phyloP scores from a whole-genome alignment of 2,888 invertebrate genomes.

The Endomychus coccineus region DNA sequence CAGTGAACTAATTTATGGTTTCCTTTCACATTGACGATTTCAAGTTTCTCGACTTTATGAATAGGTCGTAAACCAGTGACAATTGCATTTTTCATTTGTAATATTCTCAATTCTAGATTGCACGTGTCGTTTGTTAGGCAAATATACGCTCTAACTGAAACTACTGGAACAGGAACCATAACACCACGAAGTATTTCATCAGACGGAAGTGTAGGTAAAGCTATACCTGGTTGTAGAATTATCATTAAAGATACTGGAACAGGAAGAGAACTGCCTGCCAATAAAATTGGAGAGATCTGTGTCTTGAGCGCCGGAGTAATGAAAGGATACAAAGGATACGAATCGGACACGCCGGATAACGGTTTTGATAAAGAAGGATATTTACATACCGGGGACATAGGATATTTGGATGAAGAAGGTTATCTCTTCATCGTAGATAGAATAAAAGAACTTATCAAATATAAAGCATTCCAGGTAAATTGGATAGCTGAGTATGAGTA shows the following conservation, averaged over 20 bases:
- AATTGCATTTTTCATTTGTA: too few species aligned
- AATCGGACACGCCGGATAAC: constrained; percentile 52
- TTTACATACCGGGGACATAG: constrained; percentile 74
- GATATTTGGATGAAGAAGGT: constrained; percentile 69
- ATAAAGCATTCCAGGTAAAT: constrained; percentile 72
- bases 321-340: constrained; percentile 72
- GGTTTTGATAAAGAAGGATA: constrained; percentile 71
- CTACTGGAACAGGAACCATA: constrained; percentile 48
- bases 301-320: constrained; percentile 46
- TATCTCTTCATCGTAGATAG: constrained; percentile 78
- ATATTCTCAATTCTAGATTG: too few species aligned
- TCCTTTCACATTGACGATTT: too few species aligned
- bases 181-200: background rate
- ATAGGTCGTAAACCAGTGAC: too few species aligned
- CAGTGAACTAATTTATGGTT: too few species aligned
- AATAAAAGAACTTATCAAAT: constrained; percentile 85
- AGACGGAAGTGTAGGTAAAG: constrained; percentile 8
- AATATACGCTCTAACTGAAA: constrained; percentile 70
- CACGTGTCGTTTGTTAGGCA: constrained; percentile 53
- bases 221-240: constrained; percentile 45
- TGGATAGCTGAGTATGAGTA: too few species aligned
- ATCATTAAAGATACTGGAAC: constrained; percentile 57
- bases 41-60: too few species aligned
- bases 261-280: constrained; percentile 51
- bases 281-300: constrained; percentile 24